A percentile compares a stretch with the other conserved stretches of the same genome.
phyloP scores from a whole-genome alignment of 2,888 invertebrate species.

The Cotesia congregata region DNA sequence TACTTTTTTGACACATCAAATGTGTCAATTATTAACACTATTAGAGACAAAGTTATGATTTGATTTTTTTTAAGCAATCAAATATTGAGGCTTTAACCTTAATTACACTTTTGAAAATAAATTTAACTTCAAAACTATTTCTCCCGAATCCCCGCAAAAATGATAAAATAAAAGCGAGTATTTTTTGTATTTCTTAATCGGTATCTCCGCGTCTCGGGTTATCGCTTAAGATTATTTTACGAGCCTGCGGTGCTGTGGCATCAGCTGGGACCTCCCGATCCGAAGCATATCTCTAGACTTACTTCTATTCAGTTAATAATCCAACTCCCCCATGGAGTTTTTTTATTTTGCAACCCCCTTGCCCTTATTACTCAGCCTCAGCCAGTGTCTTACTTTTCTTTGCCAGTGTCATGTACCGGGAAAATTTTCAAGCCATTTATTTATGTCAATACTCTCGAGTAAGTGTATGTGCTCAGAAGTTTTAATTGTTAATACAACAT shows the following conservation, averaged over 20 bases:
- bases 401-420: background rate
- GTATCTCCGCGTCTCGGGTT: slow-evolving; percentile 44
- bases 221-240: slow-evolving; percentile 62
- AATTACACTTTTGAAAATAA: too few relatives aligned
- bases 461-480: background rate
- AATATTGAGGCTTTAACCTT: too few relatives aligned
- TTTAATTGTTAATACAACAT: background rate
- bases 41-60: too few relatives aligned
- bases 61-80: too few relatives aligned
- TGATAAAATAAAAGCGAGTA: slow-evolving; percentile 7
- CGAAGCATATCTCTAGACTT: slow-evolving; percentile 3
- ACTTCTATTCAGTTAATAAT: slow-evolving; percentile 36
- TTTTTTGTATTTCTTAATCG: slow-evolving; percentile 45
- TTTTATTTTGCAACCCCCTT: slow-evolving; percentile 5
- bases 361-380: background rate
- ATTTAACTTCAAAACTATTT: too few relatives aligned
- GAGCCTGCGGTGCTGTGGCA: slow-evolving; percentile 62
- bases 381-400: slow-evolving; percentile 13
- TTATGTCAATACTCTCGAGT: background rate
- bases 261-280: slow-evolving; percentile 61
- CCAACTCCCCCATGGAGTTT: slow-evolving; percentile 12
- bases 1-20: too few relatives aligned
- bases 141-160: background rate
- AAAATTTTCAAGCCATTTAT: background rate
- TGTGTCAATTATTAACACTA: too few relatives aligned